Evolutionary conservation across 2,888 invertebrate genomes (phyloP).

Genomic region (Conchocele bisecta): DNA sequence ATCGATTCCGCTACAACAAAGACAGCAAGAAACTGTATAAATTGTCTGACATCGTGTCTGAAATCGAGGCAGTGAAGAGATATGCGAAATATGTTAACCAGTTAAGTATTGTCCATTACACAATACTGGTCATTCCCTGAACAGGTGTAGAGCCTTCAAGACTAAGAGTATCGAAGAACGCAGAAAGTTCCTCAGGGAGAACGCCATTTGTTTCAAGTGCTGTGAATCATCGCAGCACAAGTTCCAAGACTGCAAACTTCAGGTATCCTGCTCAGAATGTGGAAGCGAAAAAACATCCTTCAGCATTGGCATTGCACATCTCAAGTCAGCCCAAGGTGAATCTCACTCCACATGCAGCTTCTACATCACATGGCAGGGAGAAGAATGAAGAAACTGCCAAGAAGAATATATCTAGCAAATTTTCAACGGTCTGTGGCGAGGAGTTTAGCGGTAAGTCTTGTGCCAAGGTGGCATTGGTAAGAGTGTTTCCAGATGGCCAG

Average conservation of each 20-base stretch:
- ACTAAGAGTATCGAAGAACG: conserved; percentile 12
- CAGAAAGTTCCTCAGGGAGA: background rate
- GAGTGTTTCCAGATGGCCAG: conserved; percentile 5
- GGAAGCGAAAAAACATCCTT: no score
- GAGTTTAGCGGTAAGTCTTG: conserved; percentile 30
- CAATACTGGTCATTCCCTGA: conserved; percentile 12
- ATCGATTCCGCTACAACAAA: no score
- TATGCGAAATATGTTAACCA: no score
- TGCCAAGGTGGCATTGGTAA: conserved; percentile 33
- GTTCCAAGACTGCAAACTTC: conserved; percentile 1
- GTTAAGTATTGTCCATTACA: conserved; percentile 6
- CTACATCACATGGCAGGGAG: no score
- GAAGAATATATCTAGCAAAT: no score
- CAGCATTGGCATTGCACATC: no score
- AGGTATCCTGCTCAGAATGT: conserved; percentile 7
- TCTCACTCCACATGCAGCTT: no score
- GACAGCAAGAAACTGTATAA: no score
- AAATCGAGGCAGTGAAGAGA: no score
- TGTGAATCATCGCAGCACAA: conserved; percentile 12
- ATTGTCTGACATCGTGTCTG: no score
- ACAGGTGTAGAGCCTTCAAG: conserved; percentile 21
- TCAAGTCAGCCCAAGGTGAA: no score
- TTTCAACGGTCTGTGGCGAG: conserved; percentile 27
- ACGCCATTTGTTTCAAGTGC: conserved; percentile 21
- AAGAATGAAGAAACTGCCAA: no score